Evolutionary conservation across 2,797 vertebrate genomes (phyloP).

Genomic region (Carapus acus): DNA sequence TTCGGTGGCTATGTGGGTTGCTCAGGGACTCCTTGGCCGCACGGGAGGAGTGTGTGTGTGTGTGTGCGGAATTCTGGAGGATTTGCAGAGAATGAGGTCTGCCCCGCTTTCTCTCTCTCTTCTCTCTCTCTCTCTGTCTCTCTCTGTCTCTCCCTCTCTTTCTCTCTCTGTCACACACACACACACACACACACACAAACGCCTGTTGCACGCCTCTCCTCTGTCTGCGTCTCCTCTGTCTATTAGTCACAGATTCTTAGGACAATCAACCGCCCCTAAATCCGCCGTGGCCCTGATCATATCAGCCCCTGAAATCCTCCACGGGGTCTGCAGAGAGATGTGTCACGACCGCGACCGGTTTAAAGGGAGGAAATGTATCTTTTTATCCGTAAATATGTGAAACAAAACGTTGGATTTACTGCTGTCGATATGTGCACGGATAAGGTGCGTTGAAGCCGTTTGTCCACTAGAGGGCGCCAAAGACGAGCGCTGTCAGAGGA

Average conservation of each 20-base stretch:
- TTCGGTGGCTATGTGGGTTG: no score
- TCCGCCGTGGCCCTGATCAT: conserved; percentile 59
- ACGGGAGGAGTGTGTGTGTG: no score
- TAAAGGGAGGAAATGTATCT: neutral
- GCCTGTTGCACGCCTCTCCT: conserved; percentile 30
- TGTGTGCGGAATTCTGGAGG: no score
- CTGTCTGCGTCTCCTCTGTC: conserved; percentile 28
- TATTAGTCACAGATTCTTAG: conserved; percentile 64
- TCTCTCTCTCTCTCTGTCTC: neutral
- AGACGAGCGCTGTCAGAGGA: no score
- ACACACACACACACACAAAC: conserved; percentile 5
- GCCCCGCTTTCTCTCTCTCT: conserved; percentile 5
- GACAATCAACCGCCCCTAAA: conserved; percentile 68
- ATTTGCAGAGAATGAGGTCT: no score
- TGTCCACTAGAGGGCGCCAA: no score
- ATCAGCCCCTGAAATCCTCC: conserved; percentile 60
- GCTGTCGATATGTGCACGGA: no score
- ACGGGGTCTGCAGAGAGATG: conserved; percentile 50
- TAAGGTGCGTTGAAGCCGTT: no score
- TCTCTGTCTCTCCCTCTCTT: conserved; percentile 4
- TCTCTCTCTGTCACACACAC: neutral
- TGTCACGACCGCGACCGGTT: conserved; percentile 26
- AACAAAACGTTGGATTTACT: no score
- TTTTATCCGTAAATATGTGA: neutral
- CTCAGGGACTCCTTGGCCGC: no score